Base-by-base conservation (phyloP, 2,888 invertebrate genomes). In the Caenorhabditis doughertyi region DNA sequence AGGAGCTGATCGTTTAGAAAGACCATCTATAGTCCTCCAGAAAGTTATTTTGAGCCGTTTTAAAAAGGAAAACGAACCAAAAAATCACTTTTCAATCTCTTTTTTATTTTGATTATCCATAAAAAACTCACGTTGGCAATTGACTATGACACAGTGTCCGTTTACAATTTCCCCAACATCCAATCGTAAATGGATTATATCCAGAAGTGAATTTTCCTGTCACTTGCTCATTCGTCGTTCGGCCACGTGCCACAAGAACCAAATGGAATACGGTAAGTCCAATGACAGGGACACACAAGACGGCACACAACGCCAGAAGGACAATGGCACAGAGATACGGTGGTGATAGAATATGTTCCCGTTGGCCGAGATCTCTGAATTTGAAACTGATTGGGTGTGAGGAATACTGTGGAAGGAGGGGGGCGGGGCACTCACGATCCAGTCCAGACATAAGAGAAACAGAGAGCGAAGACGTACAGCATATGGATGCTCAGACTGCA, bases 141-240 rank as follows among this genome's bases (percentile, higher is more conserved):
- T 96, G 97, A 73, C 98, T 97, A 87, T 97, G 97, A 93, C 97
- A 98, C 92, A 98, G 95, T 84, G 96, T 95, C 92, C 96, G 96
- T 92, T 96, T 96, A 93, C 97, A 97, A 93, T 99, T 99, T 92
- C 95, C 94, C 94, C 96, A 95, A 93, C 97, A 98, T 35, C 98
- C 98, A 92, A 95, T 94, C 4, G 97, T 97, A 94, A 98, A 99
- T 71, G 99, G 99, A 94, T 99, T 99, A 93, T 96, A 97, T 47
- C 97, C 98, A 72, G 97, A 97, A 92, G 97, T 96, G 94, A 98
- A 99, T 94, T 98, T 98, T 77, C 98, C 98, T 18, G 99, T 99
- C 84, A 99, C 98, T 94, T 99, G 99, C 93, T 99, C 99, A 93
- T 99, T 99, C 86, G 99, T 99, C 76, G 99, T 99, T 87, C 98